Evolutionary conservation across 1,140 invertebrate genomes (phyloP).

Genomic region (Bathynomus jamesi): DNA sequence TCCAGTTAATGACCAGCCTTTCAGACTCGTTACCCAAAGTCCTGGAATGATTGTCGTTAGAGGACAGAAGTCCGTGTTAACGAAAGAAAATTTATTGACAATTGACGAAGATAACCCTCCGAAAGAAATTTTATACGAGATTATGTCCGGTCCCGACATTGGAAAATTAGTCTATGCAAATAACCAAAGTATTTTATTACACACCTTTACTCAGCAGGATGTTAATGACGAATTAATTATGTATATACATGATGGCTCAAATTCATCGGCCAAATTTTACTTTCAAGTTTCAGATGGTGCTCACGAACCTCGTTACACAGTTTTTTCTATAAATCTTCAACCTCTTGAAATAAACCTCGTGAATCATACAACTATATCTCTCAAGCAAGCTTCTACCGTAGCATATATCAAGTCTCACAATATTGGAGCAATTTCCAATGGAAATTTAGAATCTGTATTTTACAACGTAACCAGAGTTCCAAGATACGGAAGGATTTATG

Average conservation of each 20-base stretch:
- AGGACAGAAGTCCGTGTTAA: slow-evolving; percentile 55
- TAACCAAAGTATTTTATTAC: slow-evolving; percentile 40
- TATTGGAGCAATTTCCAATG: slow-evolving; percentile 74
- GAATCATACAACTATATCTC: slow-evolving; percentile 49
- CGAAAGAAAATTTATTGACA: slow-evolving; percentile 67
- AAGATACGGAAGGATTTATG: slow-evolving; percentile 48
- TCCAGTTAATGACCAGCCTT: slow-evolving; percentile 85
- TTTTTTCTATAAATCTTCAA: slow-evolving; percentile 73
- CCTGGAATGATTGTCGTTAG: slow-evolving; percentile 63
- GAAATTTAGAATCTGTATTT: slow-evolving; percentile 57
- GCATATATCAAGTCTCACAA: slow-evolving; percentile 65
- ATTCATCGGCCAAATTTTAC: slow-evolving; percentile 71
- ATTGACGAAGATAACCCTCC: slow-evolving; percentile 77
- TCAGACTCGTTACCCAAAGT: slow-evolving; percentile 64
- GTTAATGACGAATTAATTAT: slow-evolving; percentile 71
- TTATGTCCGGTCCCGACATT: slow-evolving; percentile 64
- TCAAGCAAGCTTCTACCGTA: slow-evolving; percentile 58
- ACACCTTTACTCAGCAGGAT: slow-evolving; percentile 77
- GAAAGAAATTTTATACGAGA: slow-evolving; percentile 74
- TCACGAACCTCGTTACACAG: slow-evolving; percentile 55
- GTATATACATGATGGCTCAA: slow-evolving; percentile 74
- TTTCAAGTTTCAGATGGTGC: slow-evolving; percentile 84
- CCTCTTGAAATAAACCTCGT: slow-evolving; percentile 67
- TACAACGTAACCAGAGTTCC: slow-evolving; percentile 62
- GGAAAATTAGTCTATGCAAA: slow-evolving; percentile 57